Evolutionary conservation across 2,113 vertebrate species (phyloP).

Genomic region (Poeciliopsis turrubarensis): DNA sequence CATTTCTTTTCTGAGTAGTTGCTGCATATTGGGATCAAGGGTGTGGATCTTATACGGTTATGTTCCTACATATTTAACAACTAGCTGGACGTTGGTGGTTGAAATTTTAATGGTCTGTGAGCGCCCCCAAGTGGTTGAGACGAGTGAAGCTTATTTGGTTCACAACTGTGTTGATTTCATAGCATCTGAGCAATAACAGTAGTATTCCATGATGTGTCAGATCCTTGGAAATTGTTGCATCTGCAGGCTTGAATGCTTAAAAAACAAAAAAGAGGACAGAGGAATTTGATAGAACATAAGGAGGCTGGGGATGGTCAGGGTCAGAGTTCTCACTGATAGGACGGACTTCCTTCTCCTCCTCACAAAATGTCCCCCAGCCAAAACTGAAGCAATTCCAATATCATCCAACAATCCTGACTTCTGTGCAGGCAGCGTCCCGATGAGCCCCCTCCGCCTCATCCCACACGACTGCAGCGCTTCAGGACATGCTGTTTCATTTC

Average conservation of each 20-base stretch:
- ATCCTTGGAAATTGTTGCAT: not conserved
- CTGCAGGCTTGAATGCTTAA: not conserved
- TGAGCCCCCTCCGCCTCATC: slow-evolving; percentile 54
- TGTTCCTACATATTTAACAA: no score
- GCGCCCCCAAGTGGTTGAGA: no score
- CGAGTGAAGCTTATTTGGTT: no score
- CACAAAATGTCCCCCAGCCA: slow-evolving; percentile 51
- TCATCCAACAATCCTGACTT: slow-evolving; percentile 44
- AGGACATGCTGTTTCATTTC: slow-evolving; percentile 71
- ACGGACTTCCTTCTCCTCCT: slow-evolving; percentile 49
- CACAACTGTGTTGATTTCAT: no score
- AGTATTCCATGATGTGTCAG: no score
- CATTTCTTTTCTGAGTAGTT: no score
- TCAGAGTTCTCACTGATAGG: slow-evolving; percentile 55
- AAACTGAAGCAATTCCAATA: slow-evolving; percentile 59
- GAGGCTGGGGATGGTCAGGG: not conserved
- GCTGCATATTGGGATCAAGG: no score
- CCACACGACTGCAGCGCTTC: slow-evolving; percentile 65
- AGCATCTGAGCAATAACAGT: no score
- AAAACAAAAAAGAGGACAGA: not conserved
- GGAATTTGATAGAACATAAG: slow-evolving; percentile 9
- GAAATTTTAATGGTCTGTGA: no score
- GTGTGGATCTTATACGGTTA: no score
- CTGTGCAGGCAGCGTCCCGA: slow-evolving; percentile 45
- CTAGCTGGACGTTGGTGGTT: no score